phyloP scores from a whole-genome alignment of 2,888 invertebrate species.

The Branchellion lobata region DNA sequence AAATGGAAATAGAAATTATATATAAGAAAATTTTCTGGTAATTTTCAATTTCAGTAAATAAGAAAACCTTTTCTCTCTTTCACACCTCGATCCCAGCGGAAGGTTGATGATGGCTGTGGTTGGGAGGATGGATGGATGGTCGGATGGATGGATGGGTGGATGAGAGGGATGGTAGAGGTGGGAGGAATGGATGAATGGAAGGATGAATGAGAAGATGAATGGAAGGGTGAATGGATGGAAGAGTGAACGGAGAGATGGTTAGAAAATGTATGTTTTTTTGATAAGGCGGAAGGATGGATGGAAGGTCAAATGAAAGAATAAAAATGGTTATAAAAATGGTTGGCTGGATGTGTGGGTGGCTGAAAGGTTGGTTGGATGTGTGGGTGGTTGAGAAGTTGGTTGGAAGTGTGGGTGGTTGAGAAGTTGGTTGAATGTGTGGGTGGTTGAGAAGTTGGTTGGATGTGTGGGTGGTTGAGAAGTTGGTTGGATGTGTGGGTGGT shows the following conservation, averaged over 20 bases:
- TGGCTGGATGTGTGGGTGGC: no score
- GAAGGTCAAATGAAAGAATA: neutral
- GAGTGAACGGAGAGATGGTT: neutral
- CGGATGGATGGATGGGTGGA: neutral
- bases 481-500: no score
- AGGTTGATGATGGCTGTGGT: conserved; percentile 17
- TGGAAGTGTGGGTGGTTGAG: no score
- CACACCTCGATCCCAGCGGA: conserved; percentile 2
- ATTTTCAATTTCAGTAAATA: no score
- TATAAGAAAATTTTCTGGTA: no score
- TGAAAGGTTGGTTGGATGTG: no score
- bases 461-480: no score
- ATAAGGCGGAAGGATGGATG: neutral
- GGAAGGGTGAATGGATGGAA: neutral
- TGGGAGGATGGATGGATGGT: neutral
- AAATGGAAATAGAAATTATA: no score
- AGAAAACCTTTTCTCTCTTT: neutral
- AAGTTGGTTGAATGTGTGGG: no score
- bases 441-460: no score
- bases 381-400: no score
- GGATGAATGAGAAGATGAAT: neutral
- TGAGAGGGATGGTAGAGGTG: neutral
- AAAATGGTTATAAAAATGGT: no score
- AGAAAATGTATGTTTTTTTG: neutral
- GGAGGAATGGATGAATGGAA: neutral